A percentile compares a stretch with the other conserved stretches of the same genome.
Conservation (phyloP, 1,140 invertebrate genomes). For the Drosophila pseudoobscura region DNA sequence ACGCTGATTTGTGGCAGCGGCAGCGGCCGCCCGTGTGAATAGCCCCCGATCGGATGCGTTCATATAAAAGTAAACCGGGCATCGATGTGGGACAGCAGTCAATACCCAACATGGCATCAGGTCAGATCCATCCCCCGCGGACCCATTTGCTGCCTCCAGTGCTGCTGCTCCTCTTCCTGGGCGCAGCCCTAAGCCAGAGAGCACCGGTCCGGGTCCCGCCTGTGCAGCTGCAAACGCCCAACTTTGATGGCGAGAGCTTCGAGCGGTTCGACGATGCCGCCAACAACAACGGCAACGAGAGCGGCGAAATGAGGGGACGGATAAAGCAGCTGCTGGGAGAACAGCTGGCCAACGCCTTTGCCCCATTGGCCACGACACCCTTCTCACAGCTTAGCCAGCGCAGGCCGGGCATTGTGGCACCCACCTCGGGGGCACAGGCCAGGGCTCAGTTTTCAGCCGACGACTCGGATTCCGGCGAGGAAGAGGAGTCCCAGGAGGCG, state of each 20-base stretch:
- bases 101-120: slow-evolving; percentile 29
- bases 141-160: slow-evolving; percentile 2
- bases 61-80: slow-evolving; percentile 21
- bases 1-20: slow-evolving; percentile 13
- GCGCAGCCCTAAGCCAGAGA: slow-evolving; percentile 11
- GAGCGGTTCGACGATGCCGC: slow-evolving; percentile 19
- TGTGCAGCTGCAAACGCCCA: slow-evolving; percentile 32
- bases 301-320: slow-evolving; percentile 41
- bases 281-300: slow-evolving; percentile 12
- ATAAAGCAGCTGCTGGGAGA: slow-evolving; percentile 50
- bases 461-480: slow-evolving; percentile 2
- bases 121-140: slow-evolving; percentile 2
- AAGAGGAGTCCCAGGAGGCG: slow-evolving; percentile 29
- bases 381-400: slow-evolving; percentile 27
- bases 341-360: slow-evolving; percentile 53
- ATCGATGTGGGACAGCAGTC: slow-evolving; percentile 20
- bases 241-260: slow-evolving; percentile 39
- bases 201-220: slow-evolving; percentile 7
- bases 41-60: slow-evolving; percentile 3
- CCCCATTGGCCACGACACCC: slow-evolving; percentile 42
- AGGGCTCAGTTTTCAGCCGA: slow-evolving; percentile 35
- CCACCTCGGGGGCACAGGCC: slow-evolving; percentile 34
- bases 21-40: slow-evolving; percentile 21
- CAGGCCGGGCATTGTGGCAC: slow-evolving; percentile 50
- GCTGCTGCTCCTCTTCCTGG: slow-evolving; percentile 16